Base-by-base conservation (phyloP, 2,113 vertebrate genomes). In the Trichomycterus rosablanca region DNA sequence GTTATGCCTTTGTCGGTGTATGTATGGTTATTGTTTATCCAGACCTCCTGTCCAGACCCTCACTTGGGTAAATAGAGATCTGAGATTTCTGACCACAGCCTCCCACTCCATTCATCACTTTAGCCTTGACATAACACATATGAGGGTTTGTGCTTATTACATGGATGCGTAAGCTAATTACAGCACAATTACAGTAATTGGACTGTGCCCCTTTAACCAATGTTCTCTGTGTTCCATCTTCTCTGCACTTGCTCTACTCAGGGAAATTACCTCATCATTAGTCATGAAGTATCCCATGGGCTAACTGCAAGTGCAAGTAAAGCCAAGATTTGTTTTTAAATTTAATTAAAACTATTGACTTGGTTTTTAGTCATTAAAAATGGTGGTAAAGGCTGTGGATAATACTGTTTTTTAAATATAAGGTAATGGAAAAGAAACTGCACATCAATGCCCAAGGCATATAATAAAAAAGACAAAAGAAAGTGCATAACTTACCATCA, bases 251-350 rank as follows among this genome's bases (percentile, higher is more conserved):
- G 14, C 52, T 64, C 64, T 15, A 49, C 61, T n/a, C 65, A 70
- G 49, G 64, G 62, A 71, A 71, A 76, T 70, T 6, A 73, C 68
- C 70, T 59, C 51, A 50, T 63, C 52, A 65, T 76, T 78, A 63
- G 63, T 68, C 72, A 63, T 24, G 1, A 26, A 66, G 19, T 52
- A 60, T 74, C 63, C 66, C 34, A 59, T 43, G 35, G 64, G 72
- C 61, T 74, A 67, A 50, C 14, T 57, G 54, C 22, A 54, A 53
- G 43, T n/a, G n/a, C n/a, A n/a, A n/a, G n/a, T n/a, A n/a, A n/a
- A n/a, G n/a, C n/a, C n/a, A n/a, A n/a, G n/a, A n/a, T n/a, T n/a
- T 52, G 56, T 45, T 59, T 44, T 54, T 15, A 34, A 66, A 68
- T 26, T 40, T 16, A 67, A 65, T 52, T 51, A 53, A 34, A 75